Percentiles rank a stretch among this genome's conserved stretches.
These are phyloP conservation scores for Channa argus DNA, from an alignment of 2,113 vertebrate genomes.

Conservation along the genomic window DNA sequence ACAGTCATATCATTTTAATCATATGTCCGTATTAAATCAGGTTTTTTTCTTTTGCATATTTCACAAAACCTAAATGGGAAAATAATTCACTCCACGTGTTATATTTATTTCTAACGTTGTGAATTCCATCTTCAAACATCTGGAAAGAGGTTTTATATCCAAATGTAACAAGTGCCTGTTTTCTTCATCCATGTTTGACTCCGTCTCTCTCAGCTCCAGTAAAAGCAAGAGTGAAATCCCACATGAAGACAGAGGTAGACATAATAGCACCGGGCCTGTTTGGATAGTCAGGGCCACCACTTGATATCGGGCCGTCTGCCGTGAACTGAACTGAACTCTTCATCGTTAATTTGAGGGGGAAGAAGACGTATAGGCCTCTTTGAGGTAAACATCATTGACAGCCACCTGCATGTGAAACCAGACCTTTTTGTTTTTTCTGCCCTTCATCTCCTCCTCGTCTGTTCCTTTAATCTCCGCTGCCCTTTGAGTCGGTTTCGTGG, in stretches of 20 bases:
- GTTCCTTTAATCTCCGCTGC: constrained; percentile 64
- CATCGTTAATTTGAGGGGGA: constrained; percentile 68
- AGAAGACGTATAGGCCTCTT: constrained; percentile 46
- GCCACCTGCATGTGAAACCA: constrained; percentile 77
- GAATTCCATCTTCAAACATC: constrained; percentile 31
- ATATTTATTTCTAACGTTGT: constrained; percentile 8
- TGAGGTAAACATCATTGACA: constrained; percentile 75
- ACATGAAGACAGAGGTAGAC: constrained; percentile 57
- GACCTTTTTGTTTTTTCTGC: constrained; percentile 48
- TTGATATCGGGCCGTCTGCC: constrained; percentile 57
- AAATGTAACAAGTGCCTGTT: constrained; percentile 4
- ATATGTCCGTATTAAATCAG: too few relatives aligned
- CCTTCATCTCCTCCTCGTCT: constrained; percentile 17
- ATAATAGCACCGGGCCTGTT: constrained; percentile 62
- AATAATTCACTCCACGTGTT: not conserved
- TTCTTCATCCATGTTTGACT: constrained; percentile 22
- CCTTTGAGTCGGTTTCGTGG: constrained; percentile 61
- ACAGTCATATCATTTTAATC: constrained; percentile 18
- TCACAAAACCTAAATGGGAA: not conserved
- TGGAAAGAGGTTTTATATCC: constrained; percentile 25
- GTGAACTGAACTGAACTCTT: constrained; percentile 71
- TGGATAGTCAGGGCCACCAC: constrained; percentile 59
- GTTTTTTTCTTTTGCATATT: not conserved
- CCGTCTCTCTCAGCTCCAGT: constrained; percentile 19
- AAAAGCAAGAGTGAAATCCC: constrained; percentile 63